Evolutionary conservation across 2,797 vertebrate genomes (phyloP), one percentile per base, ranked within the genome.

Genomic region (Falco peregrinus): DNA sequence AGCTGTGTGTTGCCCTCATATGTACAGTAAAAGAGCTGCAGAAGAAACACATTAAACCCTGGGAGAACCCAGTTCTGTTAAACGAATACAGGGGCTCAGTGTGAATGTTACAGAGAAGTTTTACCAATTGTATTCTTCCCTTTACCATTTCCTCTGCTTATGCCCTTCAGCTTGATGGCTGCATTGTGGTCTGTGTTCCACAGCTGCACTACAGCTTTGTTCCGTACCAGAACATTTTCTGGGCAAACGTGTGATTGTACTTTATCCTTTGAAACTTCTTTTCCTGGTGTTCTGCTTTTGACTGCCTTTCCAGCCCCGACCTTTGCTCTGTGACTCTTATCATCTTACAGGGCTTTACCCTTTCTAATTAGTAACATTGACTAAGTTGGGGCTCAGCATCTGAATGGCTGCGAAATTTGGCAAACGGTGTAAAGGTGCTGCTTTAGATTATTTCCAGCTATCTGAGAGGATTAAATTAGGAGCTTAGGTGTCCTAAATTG

Each of bases 1-100:
- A 92, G 81, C 85, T 92, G 12, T 65, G 63, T 24, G 1, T 41
- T 94, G 78, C 53, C 54, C 56, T 87, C 4, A 3, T 1, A 1
- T 0, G 0, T 21, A 1, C 8, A 21, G 16, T 43, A 13, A 26
- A 86, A 59, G 41, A 75, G 20, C 47, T 57, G 1, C 15, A 39
- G 37, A 39, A 87, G 61, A 37, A 75, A 68, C 26, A 22, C 13
- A 5, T 41, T 35, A 57, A 84, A 25, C 12, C 14, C 11, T 0
- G 1, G 35, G 33, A 78, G 83, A 84, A 13, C 15, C 29, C 11
- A 51, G 43, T 31, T 20, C 53, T 78, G 16, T 51, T 57, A 19
- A 48, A 78, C 64, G n/a, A 59, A 21, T 53, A 31, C 69, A 56
- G 83, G 19, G 37, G 11, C 37, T 48, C 8, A 26, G 48, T 13